Evolutionary conservation across 2,797 vertebrate genomes (phyloP), one percentile per base, ranked within the genome.

Genomic region (Cephalopachus bancanus): DNA sequence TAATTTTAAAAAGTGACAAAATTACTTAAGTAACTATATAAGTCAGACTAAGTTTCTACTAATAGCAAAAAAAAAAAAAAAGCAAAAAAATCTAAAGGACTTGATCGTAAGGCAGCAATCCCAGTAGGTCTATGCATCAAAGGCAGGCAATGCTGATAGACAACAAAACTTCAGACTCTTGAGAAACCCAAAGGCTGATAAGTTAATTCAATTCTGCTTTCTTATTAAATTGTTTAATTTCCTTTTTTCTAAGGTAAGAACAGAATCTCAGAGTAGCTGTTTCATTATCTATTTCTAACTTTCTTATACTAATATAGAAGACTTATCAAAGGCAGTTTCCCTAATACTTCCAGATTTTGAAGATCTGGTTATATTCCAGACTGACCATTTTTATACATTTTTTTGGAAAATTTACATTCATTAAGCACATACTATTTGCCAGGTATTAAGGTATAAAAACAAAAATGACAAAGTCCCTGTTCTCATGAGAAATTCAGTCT

Each of bases 1-100:
- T 55, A 88, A 83, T 78, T 96, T 96, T 71, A 69, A 78, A 85
- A 93, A 81, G 53, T 87, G 79, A 93, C 12, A 95, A 93, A 83
- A 89, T 55, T 75, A 76, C 4, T 5, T 79, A 76, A 72, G 3
- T 71, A 69, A 71, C 74, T 71, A 88, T 76, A 33, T 67, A 88
- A 96, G 57, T 88, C 57, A 96, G 30, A 89, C n/a, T 87, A 78
- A 28, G n/a, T 89, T 94, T 92, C 62, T 59, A 81, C 37, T 88
- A 60, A 87, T 5, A 93, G 33, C 53, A 75, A 90, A 91, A 94
- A 44, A 44, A 44, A 44, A 44, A 44, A 44, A 44, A 44, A 44
- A 44, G 44, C 3, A 44, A 44, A 44, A 44, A 85, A 33, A 22
- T 49, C 55, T 69, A 5, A 88, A 92, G 64, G 26, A 15, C 64